Base-by-base conservation (phyloP, 2,888 invertebrate species). In the Drosophila nr. perissopoda region DNA sequence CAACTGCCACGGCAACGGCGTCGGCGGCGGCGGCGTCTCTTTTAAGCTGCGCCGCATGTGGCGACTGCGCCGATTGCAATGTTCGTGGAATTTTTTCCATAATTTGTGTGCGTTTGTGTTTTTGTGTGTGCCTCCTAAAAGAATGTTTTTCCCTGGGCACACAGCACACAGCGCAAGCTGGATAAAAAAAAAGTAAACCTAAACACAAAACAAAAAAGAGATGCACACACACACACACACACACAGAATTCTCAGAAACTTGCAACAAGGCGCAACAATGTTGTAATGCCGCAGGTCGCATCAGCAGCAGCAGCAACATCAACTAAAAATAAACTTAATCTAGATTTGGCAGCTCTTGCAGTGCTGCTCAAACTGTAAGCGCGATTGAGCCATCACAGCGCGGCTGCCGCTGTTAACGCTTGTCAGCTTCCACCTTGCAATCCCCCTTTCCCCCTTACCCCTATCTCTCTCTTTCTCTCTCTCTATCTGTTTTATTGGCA, bases 381-480 rank as follows among this genome's bases (percentile, higher is more conserved):
- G 18, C 34, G 76, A 90, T 91, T 85, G 82, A 89, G 88, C 73
- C 83, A 89, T 91, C 82, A 80, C 67, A 73, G 67, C 75, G 62
- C 73, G 68, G 57, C 79, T 65, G 59, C 64, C 54, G 65, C 70
- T 91, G 91, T 91, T 91, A 91, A 88, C 92, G 91, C 92, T 91
- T 91, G 89, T 83, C 89, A 83, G 77, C 54, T 16, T n/a, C 34
- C n/a, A 40, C 27, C 36, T 16, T 49, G 40, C 21, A 27, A n/a
- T 27, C n/a, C 18, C 11, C 27, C 48, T 21, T 18, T 31, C 31
- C 36, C 38, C 2, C 21, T 21, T 21, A 21, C 1, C 21, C 1
- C 21, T n/a, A 4, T 0, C 29, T 29, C 18, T 4, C 25, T 34
- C 81, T 79, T 75, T 74, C 71, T 73, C 68, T 18, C 18, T 5